A percentile compares a stretch with the other conserved stretches of the same genome.
Conservation (phyloP, 2,113 vertebrate genomes). For the Nothocercus julius region DNA sequence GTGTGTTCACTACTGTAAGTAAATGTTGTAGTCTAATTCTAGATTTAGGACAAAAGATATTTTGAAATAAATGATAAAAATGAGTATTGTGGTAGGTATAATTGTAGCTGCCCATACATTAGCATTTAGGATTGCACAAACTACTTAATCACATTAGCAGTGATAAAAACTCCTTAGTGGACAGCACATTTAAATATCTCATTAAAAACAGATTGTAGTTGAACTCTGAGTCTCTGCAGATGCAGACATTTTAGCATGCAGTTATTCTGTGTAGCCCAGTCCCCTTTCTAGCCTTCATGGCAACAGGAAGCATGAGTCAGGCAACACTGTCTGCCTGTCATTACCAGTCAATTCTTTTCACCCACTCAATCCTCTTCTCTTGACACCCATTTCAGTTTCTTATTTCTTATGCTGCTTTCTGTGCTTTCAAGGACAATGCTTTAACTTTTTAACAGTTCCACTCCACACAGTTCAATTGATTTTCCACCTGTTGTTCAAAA, state of each 20-base stretch:
- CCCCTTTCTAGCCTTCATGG: not conserved
- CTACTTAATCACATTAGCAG: not conserved
- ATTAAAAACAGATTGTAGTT: not conserved
- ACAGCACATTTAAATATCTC: not conserved
- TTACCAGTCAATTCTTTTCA: not conserved
- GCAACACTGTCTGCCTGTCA: not conserved
- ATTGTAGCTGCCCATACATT: not conserved
- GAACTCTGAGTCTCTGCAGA: not conserved
- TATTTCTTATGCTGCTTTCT: not conserved
- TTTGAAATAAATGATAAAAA: not conserved
- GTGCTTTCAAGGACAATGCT: not conserved
- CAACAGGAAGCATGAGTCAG: not conserved
- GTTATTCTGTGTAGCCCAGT: not conserved
- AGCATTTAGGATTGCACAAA: not conserved
- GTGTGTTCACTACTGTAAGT: not conserved
- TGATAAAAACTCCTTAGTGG: not conserved
- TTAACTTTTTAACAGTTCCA: not conserved
- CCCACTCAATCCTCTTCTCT: not conserved
- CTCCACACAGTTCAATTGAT: not conserved
- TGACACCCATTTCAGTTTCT: not conserved
- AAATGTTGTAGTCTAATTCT: not conserved
- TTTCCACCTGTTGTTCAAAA: not conserved
- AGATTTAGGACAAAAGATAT: not conserved
- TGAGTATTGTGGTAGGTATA: not conserved
- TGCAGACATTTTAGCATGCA: not conserved